phyloP scores from a whole-genome alignment of 2,113 vertebrate species.

The Sprattus sprattus region DNA sequence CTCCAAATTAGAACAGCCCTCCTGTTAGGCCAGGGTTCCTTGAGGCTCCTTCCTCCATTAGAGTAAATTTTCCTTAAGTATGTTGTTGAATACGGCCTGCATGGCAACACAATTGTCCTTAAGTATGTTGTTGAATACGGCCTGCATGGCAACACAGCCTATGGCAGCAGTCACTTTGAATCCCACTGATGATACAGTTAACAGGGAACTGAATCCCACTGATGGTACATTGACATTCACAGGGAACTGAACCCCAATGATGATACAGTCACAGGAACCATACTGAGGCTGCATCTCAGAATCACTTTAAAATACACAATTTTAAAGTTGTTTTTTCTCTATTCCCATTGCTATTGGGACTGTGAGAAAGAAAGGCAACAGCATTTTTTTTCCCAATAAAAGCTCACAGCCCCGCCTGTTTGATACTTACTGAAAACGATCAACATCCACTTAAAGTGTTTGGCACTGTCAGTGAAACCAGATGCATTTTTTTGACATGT shows the following conservation, averaged over 20 bases:
- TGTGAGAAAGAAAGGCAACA: background rate
- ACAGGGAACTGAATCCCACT: conserved; percentile 21
- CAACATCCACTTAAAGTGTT: background rate
- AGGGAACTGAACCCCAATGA: conserved; percentile 22
- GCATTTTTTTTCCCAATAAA: background rate
- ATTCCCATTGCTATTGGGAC: background rate
- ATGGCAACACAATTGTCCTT: conserved; percentile 28
- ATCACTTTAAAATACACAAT: conserved; percentile 21
- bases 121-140: conserved; percentile 17
- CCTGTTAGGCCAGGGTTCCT: conserved; percentile 28
- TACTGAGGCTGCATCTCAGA: conserved; percentile 9
- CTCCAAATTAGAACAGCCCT: conserved; percentile 42
- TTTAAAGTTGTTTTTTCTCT: conserved; percentile 8
- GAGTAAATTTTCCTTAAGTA: conserved; percentile 31
- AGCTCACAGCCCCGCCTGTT: background rate
- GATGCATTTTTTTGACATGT: background rate
- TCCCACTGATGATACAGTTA: conserved; percentile 13
- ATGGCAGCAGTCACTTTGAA: conserved; percentile 27
- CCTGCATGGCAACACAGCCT: conserved; percentile 27
- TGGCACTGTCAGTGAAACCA: background rate
- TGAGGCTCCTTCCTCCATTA: conserved; percentile 30
- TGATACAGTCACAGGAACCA: background rate
- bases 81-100: conserved; percentile 13
- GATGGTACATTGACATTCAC: no score
- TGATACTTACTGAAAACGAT: background rate